Base-by-base conservation (phyloP, 2,888 invertebrate species). In the Sclerodermus sp. region DNA sequence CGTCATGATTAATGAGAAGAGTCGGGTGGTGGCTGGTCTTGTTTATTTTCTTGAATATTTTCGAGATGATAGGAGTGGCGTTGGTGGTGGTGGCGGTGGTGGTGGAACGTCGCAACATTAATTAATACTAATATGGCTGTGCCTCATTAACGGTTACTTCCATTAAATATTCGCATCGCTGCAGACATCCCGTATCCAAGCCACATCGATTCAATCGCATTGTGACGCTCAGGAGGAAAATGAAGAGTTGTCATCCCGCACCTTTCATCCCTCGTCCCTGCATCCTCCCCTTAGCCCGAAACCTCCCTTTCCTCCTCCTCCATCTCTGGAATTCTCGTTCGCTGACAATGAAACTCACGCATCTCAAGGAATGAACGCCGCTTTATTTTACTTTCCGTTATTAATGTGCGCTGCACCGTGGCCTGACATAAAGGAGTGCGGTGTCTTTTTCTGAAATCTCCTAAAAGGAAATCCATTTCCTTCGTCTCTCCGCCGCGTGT, bases 111-210 rank as follows among this genome's bases (percentile, higher is more conserved):
- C 55, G 54, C 53, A 49, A 44, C 67, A 64, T 68, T 69, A 68
- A 68, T 69, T 68, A 66, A 68, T 67, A 66, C 63, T 63, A 68
- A 65, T 67, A 62, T 56, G 60, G 59, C 56, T 58, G 65, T 62
- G 62, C 65, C 69, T 70, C 69, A 69, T 70, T 69, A 70, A 69
- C 68, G 62, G 66, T 57, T 62, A 60, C 62, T 64, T 62, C 67
- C 64, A 68, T 70, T 66, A 65, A 62, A 70, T 66, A 67, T 68
- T 67, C 62, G 60, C 60, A 60, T 57, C 30, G 30, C 43, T 18
- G 58, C 50, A 52, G 58, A 49, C 63, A 60, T 4, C 44, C 40
- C 53, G 52, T 56, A 56, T 58, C 53, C 55, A 31, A 42, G 53
- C 56, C 51, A 48, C 58, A 62, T 64, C 63, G 63, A 64, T 64